Evolutionary conservation across 92 coral and sea anemone species (phyloP), one percentile per base, ranked within the genome.

Genomic region (Nematostella vectensis): DNA sequence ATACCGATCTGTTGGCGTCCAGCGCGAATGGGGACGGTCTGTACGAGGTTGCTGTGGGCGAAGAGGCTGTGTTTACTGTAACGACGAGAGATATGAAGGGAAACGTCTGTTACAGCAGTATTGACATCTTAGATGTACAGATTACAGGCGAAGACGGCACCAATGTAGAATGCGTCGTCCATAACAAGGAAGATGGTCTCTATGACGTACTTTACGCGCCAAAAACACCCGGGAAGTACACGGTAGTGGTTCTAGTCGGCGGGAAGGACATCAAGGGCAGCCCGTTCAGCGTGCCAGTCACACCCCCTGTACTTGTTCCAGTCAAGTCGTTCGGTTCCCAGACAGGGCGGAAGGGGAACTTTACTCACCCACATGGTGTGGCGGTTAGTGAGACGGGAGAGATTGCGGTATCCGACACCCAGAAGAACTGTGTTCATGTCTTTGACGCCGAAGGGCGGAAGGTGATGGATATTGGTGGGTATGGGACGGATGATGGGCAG

Each of bases 291-390:
- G 70, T 80, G 38, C 15, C 53, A 23, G 72, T 85, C 4, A 73
- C 68, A 36, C 95, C 95, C 8, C 95, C 88, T 12, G 79, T 85
- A 1, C 62, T 85, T 58, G 58, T 75, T 59, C 95, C 95, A 0
- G 45, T 80, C 44, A 85, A 85, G 29, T 77, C 78, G 9, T 85
- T 80, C 43, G 95, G 69, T n/a, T 75, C 95, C 0, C 73, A 71
- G 48, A 49, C 66, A 1, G 81, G 88, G n/a, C 75, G 70, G 10
- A 51, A 43, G 31, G 95, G 95, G 2, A 78, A 67, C 26, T 71
- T 80, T 25, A 85, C 88, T 20, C 95, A 76, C 36, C 95, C 95
- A 20, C 80, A 80, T 29, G 95, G 95, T 28, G 67, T 85, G 21
- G 81, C 86, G n/a, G 78, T 80, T 27, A 85, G 72, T 57, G 67